phyloP scores from a whole-genome alignment of 2,797 vertebrate species.

The Pagetopsis macropterus region DNA sequence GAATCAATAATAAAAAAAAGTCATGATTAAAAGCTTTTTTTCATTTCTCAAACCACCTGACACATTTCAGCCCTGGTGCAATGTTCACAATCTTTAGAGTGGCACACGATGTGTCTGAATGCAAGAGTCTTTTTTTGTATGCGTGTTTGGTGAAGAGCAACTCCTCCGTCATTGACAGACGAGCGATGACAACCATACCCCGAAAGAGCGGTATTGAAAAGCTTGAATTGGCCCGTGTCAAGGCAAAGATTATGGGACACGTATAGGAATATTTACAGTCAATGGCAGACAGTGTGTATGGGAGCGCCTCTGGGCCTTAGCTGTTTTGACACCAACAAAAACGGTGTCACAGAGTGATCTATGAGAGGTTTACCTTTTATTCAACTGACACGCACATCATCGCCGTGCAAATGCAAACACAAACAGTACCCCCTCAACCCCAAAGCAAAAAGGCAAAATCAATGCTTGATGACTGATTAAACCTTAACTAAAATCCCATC shows the following conservation, averaged over 20 bases:
- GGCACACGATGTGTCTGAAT: conserved; percentile 14
- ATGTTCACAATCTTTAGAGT: neutral
- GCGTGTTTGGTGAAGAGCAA: neutral
- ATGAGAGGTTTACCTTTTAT: conserved; percentile 13
- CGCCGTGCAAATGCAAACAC: conserved; percentile 21
- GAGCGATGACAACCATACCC: conserved; percentile 21
- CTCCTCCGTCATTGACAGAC: conserved; percentile 13
- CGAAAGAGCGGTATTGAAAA: conserved; percentile 27
- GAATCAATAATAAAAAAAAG: neutral
- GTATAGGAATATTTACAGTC: conserved; percentile 31
- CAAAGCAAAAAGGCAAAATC: conserved; percentile 7
- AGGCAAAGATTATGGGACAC: conserved; percentile 39
- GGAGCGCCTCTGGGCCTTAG: conserved; percentile 15
- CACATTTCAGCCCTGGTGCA: neutral
- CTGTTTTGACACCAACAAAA: conserved; percentile 41
- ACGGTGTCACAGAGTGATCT: conserved; percentile 22
- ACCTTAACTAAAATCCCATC: conserved; percentile 41
- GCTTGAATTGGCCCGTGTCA: conserved; percentile 17
- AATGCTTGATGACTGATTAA: conserved; percentile 53
- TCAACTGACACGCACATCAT: neutral
- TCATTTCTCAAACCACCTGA: neutral
- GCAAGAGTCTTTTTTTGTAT: conserved; percentile 5
- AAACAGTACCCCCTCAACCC: neutral
- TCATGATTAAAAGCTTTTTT: conserved; percentile 1
- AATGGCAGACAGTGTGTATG: conserved; percentile 22